Base-by-base conservation (phyloP, 2,888 invertebrate species). In the Drosophila robusta region DNA sequence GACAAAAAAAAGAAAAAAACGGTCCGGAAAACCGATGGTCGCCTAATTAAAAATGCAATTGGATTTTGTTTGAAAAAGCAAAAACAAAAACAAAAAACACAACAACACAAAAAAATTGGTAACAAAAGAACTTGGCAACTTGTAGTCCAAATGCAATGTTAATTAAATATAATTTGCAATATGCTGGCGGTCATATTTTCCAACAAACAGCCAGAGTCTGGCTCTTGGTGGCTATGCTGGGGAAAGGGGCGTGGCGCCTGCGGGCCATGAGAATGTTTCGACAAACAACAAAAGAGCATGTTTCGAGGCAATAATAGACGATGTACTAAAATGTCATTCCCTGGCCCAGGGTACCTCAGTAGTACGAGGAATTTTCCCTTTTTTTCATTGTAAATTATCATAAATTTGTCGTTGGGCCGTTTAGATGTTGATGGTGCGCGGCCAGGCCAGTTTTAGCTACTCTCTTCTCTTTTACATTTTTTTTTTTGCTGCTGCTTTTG, bases 161-260 rank as follows among this genome's bases (percentile, higher is more conserved):
- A 86, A 86, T 86, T 86, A 87, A 87, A 89, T 90, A 87, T 90
- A 89, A 87, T 87, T 87, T 87, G 89, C 90, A 89, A 89, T 90
- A 84, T 75, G 87, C 90, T 85, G 72, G 76, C 81, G 85, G 90
- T 78, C 87, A 90, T 86, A 90, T 80, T 89, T 85, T 83, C 72
- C 68, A 66, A 66, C 79, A 76, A 82, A 84, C 75, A 54, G 69
- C 46, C 75, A 56, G 74, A 41, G 65, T 56, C 34, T 34, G 34
- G 67, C 61, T 62, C 34, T 45, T 36, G 52, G 38, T 29, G 39
- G 26, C 45, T 32, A 50, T 55, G 60, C 24, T 12, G 36, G 46
- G 66, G 66, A 39, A 49, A 67, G 50, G 63, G 84, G 69, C 67
- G 87, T 72, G 77, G 68, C 64, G 68, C 63, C 84, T 54, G 65